A percentile compares a stretch with the other conserved stretches of the same genome.
These are phyloP conservation scores for Myotis vivesi DNA, from an alignment of 2,797 vertebrate species.

Conservation along the genomic window DNA sequence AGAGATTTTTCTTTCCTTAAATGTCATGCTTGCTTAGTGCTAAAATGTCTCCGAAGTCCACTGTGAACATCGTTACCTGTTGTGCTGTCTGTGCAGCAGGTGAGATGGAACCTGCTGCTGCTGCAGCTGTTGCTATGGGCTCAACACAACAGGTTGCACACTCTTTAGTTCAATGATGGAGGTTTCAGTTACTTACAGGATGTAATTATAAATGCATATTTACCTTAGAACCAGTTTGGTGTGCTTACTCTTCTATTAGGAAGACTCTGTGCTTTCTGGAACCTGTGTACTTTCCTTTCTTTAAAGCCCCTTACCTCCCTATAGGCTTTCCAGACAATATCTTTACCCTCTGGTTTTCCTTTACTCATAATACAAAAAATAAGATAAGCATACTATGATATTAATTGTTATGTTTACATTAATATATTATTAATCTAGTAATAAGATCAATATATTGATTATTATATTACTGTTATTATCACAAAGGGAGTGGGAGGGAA, in stretches of 20 bases:
- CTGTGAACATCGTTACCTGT: rapidly evolving
- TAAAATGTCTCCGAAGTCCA: neutral
- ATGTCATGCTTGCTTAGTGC: neutral
- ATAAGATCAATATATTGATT: neutral
- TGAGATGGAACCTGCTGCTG: neutral
- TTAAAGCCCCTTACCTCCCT: neutral
- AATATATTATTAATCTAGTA: neutral
- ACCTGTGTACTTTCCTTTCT: neutral
- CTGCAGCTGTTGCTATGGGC: neutral
- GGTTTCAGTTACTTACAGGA: conserved; percentile 52
- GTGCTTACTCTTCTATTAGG: conserved; percentile 27
- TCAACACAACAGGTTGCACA: neutral
- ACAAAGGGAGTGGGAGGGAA: neutral
- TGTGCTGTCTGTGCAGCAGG: rapidly evolving
- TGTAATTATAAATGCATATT: conserved; percentile 47
- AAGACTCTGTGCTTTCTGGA: neutral
- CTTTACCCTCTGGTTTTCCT: neutral
- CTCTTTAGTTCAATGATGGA: neutral
- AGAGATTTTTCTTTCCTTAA: neutral
- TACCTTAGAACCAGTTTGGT: neutral
- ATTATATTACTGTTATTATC: neutral
- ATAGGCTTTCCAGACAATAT: neutral
- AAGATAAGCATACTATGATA: neutral
- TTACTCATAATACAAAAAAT: neutral
- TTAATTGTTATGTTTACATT: neutral